A percentile compares a stretch with the other conserved stretches of the same genome.
phyloP scores from a whole-genome alignment of 2,888 invertebrate genomes.

The Physocephala rufipes region DNA sequence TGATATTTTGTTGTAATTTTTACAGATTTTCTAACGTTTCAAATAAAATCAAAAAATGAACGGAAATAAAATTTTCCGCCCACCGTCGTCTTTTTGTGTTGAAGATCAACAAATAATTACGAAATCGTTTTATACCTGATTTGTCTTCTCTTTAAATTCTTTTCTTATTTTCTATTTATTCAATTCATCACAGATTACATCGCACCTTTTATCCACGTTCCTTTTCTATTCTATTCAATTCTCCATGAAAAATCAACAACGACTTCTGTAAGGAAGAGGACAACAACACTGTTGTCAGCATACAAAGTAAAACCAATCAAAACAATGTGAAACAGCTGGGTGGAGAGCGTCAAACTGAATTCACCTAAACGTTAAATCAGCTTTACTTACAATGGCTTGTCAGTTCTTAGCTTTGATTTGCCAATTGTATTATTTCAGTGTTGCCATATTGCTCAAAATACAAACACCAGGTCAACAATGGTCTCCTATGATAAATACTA shows the following conservation, averaged over 20 bases:
- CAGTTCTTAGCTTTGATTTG: too few relatives aligned
- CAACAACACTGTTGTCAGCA: background rate
- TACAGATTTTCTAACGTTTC: background rate
- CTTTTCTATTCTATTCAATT: constrained; percentile 30
- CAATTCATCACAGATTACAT: too few relatives aligned
- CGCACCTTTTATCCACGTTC: constrained; percentile 7
- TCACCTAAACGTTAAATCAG: too few relatives aligned
- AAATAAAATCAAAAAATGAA: constrained; percentile 20
- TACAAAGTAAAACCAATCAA: background rate
- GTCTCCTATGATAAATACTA: too few relatives aligned
- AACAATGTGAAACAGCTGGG: constrained; percentile 20
- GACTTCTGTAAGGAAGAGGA: constrained; percentile 33
- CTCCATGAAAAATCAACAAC: constrained; percentile 43
- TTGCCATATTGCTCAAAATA: too few relatives aligned
- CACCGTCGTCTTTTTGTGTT: constrained; percentile 9
- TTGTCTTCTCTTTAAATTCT: constrained; percentile 9
- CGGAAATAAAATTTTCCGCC: constrained; percentile 22
- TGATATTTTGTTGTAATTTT: constrained; percentile 3
- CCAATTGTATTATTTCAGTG: too few relatives aligned
- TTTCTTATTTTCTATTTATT: constrained; percentile 12
- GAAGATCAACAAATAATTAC: constrained; percentile 32
- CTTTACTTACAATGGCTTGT: too few relatives aligned
- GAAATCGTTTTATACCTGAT: constrained; percentile 30
- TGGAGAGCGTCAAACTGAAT: background rate
- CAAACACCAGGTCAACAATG: too few relatives aligned